Conservation (phyloP, 2,888 invertebrate genomes). For the Deladenus siricidicola region DNA sequence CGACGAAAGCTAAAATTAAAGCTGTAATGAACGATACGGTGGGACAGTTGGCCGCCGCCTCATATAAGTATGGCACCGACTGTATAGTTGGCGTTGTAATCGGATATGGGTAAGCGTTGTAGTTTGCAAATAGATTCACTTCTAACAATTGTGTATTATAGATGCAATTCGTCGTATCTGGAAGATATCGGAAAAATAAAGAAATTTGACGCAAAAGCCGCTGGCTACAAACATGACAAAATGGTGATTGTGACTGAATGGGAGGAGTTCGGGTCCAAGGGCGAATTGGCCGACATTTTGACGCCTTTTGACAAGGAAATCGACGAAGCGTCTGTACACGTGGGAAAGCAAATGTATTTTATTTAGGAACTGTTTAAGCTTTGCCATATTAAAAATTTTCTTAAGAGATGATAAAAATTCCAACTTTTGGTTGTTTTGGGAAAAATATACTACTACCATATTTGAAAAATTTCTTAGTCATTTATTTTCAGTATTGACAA, state of each 20-base stretch:
- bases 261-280: slow-evolving; percentile 53
- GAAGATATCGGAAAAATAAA: slow-evolving; percentile 49
- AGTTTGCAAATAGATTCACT: background rate
- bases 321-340: slow-evolving; percentile 51
- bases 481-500: slow-evolving; percentile 49
- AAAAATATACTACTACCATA: background rate
- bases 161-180: slow-evolving; percentile 53
- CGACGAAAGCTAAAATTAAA: slow-evolving; percentile 50
- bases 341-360: slow-evolving; percentile 51
- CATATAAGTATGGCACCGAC: slow-evolving; percentile 50
- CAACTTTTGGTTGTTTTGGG: background rate
- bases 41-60: slow-evolving; percentile 52
- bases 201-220: slow-evolving; percentile 46
- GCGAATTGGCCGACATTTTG: slow-evolving; percentile 48
- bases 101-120: slow-evolving; percentile 47
- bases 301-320: slow-evolving; percentile 51
- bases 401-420: background rate
- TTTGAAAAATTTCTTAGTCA: background rate
- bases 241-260: slow-evolving; percentile 53
- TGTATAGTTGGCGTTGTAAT: slow-evolving; percentile 52
- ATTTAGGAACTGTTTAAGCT: background rate
- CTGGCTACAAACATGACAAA: slow-evolving; percentile 43
- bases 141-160: slow-evolving; percentile 17
- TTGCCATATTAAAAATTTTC: background rate
- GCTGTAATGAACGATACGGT: slow-evolving; percentile 55